Percentiles rank a stretch among this genome's conserved stretches.
Evolutionary conservation across 2,888 invertebrate species (phyloP).

Genomic region (Laothoe populi): DNA sequence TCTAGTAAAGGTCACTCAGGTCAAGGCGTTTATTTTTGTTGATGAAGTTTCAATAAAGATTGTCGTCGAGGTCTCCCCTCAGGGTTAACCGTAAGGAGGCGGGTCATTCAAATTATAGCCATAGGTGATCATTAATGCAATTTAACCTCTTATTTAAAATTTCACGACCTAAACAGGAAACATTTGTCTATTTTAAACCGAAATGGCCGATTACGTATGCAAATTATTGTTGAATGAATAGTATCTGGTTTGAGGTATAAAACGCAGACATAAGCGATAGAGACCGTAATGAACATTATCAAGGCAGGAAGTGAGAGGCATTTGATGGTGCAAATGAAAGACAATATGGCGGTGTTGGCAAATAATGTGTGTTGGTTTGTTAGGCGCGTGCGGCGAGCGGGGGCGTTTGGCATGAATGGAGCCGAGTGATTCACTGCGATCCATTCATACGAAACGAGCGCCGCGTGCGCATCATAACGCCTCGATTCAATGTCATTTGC

Average conservation of each 20-base stretch:
- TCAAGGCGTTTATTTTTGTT: conserved; percentile 57
- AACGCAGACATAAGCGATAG: conserved; percentile 20
- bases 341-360: conserved; percentile 63
- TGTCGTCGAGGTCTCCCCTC: conserved; percentile 49
- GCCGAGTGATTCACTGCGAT: conserved; percentile 73
- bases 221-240: conserved; percentile 31
- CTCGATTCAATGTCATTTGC: conserved; percentile 55
- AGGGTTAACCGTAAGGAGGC: conserved; percentile 47
- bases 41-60: conserved; percentile 51
- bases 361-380: conserved; percentile 64
- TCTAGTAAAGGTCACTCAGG: conserved; percentile 44
- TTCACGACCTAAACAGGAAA: conserved; percentile 61
- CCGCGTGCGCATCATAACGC: conserved; percentile 57
- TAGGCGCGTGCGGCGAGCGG: conserved; percentile 69
- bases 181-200: conserved; percentile 29
- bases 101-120: conserved; percentile 46
- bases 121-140: conserved; percentile 46
- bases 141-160: conserved; percentile 64
- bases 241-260: conserved; percentile 25
- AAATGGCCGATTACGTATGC: conserved; percentile 32
- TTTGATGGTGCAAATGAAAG: conserved; percentile 66
- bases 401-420: conserved; percentile 75
- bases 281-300: conserved; percentile 47
- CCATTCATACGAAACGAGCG: conserved; percentile 67
- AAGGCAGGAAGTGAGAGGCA: conserved; percentile 74